These are phyloP conservation scores for Nephrotoma flavescens DNA, from an alignment of 2,888 invertebrate genomes.

Conservation along the genomic window DNA sequence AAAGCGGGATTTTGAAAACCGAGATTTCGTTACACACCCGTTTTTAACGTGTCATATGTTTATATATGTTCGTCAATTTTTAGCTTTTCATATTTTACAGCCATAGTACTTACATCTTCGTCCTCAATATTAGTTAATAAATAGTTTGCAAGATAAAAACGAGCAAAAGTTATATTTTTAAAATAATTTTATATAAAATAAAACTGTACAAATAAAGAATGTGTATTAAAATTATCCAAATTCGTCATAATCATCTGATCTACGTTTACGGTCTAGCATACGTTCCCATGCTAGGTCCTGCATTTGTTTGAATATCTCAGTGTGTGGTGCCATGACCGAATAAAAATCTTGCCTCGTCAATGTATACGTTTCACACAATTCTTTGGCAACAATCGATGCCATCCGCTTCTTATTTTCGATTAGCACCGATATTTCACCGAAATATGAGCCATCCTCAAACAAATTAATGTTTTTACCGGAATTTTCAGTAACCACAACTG, in stretches of 20 bases:
- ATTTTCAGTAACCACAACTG: constrained; percentile 31
- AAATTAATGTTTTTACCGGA: background rate
- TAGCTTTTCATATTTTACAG: no score
- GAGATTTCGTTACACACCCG: no score
- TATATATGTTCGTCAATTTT: no score
- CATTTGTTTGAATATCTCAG: background rate
- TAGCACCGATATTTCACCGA: constrained; percentile 35
- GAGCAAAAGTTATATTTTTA: background rate
- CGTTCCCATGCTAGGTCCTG: constrained; percentile 5
- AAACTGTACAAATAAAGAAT: background rate
- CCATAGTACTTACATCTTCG: no score
- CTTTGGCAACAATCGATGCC: constrained; percentile 29
- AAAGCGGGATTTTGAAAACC: no score
- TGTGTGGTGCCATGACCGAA: constrained; percentile 1
- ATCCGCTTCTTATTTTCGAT: constrained; percentile 23
- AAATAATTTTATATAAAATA: background rate
- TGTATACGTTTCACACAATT: constrained; percentile 30
- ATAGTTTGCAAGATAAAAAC: background rate
- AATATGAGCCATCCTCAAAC: constrained; percentile 34
- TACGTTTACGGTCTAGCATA: background rate
- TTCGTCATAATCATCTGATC: background rate
- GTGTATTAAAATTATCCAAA: background rate
- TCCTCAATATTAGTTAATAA: no score
- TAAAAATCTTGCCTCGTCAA: constrained; percentile 18
- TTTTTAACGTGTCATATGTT: no score